Base-by-base conservation (phyloP, 1,140 invertebrate genomes). In the Pygmarrhopalites habei region DNA sequence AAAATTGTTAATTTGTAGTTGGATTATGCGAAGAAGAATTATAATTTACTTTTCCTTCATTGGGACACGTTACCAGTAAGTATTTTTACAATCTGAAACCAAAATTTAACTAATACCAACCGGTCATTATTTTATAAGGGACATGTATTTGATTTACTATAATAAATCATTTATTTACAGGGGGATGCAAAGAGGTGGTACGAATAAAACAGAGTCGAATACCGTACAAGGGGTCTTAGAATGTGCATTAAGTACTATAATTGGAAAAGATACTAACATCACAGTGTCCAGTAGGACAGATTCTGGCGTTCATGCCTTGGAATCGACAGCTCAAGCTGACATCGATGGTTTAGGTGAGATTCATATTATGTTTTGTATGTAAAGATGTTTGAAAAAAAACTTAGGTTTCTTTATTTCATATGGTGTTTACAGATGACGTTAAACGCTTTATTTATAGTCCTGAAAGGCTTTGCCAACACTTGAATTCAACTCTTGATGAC, bases 181-280 rank as follows among this genome's bases (percentile, higher is more conserved):
- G 21, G 66, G 66, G 3, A 23, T 65, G 23, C 66, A 68, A 30
- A 39, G 58, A 25, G 1, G 46, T 2, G 23, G 19, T n/a, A 17
- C 28, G 10, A 5, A 32, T 12, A n/a, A 17, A 7, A 5, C 2
- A 39, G 12, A 4, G 15, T 44, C 62, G 3, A 44, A 62, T 10
- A 55, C 62, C 1, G 62, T 70, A 15, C 68, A 70, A 63, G 68
- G 68, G 43, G 58, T 70, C 2, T 29, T 70, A 4, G 68, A 70
- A 30, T 52, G 26, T 59, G 68, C 52, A 12, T 39, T 70, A 2
- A 19, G 43, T 25, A 64, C 35, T 23, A n/a, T 69, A 1, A 21
- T 66, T 15, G 23, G 29, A 26, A 10, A 25, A 1, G 10, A 19
- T 3, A 41, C 56, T 10, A n/a, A 51, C 1, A 30, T 44, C 32